phyloP scores from a whole-genome alignment of 2,797 vertebrate genomes.

The Sebastes hubbsi region DNA sequence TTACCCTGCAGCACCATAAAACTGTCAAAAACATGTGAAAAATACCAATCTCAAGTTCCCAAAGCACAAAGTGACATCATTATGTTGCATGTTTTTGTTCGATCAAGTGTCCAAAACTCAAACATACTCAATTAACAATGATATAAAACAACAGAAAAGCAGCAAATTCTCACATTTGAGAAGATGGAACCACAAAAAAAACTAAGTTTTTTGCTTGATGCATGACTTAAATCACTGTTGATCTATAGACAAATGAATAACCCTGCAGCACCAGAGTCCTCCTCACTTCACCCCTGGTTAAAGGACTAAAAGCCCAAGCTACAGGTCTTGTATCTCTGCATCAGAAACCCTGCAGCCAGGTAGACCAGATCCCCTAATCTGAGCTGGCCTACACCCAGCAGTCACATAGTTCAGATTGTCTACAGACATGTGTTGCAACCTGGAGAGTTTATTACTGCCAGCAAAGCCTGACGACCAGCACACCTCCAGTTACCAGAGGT shows the following conservation, averaged over 20 bases:
- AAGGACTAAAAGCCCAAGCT: neutral
- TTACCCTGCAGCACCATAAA: neutral
- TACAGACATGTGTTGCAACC: slow-evolving; percentile 1
- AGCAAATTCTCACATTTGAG: no score
- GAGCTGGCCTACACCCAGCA: slow-evolving; percentile 10
- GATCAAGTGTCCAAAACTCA: no score
- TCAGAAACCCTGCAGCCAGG: slow-evolving; percentile 12
- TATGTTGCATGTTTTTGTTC: no score
- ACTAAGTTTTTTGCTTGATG: neutral
- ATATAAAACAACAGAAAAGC: no score
- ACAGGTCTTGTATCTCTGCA: slow-evolving; percentile 14
- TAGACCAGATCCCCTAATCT: slow-evolving; percentile 9
- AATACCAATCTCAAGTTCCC: no score
- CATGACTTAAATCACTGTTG: neutral
- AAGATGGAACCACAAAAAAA: no score
- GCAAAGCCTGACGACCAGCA: slow-evolving; percentile 18
- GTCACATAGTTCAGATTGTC: neutral
- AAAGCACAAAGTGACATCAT: no score
- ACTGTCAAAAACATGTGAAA: no score
- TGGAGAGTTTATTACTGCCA: neutral
- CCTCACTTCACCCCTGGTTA: neutral
- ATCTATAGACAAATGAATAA: neutral
- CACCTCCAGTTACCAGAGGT: slow-evolving; percentile 14
- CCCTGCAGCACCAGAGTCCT: neutral
- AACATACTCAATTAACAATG: no score